phyloP scores from a whole-genome alignment of 2,888 invertebrate species.

The Rhingia campestris region DNA sequence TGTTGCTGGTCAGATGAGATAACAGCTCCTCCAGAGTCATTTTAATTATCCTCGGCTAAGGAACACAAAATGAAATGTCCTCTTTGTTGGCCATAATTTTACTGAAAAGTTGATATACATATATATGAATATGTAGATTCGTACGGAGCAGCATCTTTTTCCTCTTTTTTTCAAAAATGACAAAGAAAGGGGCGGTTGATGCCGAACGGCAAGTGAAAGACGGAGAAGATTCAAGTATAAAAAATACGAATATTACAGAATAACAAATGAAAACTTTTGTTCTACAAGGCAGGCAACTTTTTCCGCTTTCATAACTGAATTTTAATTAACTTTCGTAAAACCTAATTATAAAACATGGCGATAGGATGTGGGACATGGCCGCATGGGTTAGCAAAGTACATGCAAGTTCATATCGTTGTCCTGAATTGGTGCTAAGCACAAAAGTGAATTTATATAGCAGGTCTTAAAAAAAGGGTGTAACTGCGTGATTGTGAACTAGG shows the following conservation, averaged over 20 bases:
- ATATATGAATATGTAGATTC: slow-evolving; percentile 4
- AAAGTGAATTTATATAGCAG: slow-evolving; percentile 20
- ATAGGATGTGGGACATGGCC: slow-evolving; percentile 76
- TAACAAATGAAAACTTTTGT: slow-evolving; percentile 66
- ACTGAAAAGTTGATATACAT: slow-evolving; percentile 1
- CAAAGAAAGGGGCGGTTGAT: slow-evolving; percentile 35
- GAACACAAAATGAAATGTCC: slow-evolving; percentile 53
- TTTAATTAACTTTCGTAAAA: slow-evolving; percentile 83
- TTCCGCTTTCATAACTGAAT: slow-evolving; percentile 83
- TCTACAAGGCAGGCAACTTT: slow-evolving; percentile 76
- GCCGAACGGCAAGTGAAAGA: slow-evolving; percentile 19
- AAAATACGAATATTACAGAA: slow-evolving; percentile 61
- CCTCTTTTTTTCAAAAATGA: slow-evolving; percentile 22
- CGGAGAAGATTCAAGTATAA: slow-evolving; percentile 56
- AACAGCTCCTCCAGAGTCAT: slow-evolving; percentile 62
- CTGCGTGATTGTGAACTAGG: too few relatives aligned
- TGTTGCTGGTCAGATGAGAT: slow-evolving; percentile 65
- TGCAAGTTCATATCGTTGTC: slow-evolving; percentile 46
- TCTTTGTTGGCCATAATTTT: slow-evolving; percentile 41
- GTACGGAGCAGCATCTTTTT: slow-evolving; percentile 10
- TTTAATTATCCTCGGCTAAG: slow-evolving; percentile 56
- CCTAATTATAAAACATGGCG: slow-evolving; percentile 83
- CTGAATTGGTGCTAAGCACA: slow-evolving; percentile 6
- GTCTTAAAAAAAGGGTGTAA: too few relatives aligned
- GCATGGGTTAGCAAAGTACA: slow-evolving; percentile 17